These are phyloP conservation scores for Acanthurus leucopareius DNA, from an alignment of 2,797 vertebrate species.

Conservation along the genomic window DNA sequence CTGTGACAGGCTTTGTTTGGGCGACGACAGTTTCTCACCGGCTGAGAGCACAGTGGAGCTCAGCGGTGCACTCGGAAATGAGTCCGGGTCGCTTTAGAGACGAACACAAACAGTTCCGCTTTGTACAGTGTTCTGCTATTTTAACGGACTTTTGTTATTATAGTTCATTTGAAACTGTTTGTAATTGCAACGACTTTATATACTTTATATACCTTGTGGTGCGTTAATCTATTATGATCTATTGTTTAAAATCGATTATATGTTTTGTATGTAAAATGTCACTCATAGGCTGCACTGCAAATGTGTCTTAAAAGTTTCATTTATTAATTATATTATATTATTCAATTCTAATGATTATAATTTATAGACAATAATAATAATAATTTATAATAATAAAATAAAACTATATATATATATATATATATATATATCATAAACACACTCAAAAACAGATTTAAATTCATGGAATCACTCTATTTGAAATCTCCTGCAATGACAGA, in stretches of 20 bases:
- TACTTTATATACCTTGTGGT: not conserved
- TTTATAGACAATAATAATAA: no score
- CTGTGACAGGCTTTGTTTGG: not conserved
- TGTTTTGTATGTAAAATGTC: not conserved
- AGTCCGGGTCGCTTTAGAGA: conserved; percentile 22
- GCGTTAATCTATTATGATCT: not conserved
- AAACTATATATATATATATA: not conserved
- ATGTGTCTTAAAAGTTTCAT: no score
- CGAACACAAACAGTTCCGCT: conserved; percentile 53
- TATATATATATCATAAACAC: not conserved
- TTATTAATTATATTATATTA: no score
- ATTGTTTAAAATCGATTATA: not conserved
- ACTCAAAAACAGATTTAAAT: not conserved
- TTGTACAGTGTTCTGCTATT: not conserved
- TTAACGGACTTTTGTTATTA: not conserved
- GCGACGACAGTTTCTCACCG: not conserved
- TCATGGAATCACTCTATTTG: not conserved
- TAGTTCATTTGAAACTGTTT: not conserved
- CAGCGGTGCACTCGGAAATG: conserved; percentile 28
- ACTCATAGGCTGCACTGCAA: no score
- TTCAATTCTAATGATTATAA: no score
- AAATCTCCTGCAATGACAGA: not conserved
- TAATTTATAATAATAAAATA: not conserved
- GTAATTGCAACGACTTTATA: not conserved
- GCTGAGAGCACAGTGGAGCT: not conserved